Evolutionary conservation across 1,140 invertebrate genomes (phyloP).

Genomic region (Drosophila sechellia): DNA sequence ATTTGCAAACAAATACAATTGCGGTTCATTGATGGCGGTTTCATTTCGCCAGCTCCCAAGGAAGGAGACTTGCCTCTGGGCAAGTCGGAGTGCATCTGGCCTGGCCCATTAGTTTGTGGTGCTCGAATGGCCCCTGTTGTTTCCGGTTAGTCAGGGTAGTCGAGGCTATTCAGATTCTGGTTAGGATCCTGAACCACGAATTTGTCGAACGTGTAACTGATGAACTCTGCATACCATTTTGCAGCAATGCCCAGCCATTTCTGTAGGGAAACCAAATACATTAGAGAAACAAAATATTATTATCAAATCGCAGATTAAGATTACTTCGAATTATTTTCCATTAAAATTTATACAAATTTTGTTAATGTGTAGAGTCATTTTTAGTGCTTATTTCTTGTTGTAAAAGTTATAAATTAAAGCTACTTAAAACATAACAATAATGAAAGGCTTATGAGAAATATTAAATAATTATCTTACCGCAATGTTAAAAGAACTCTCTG

Average conservation of each 20-base stretch:
- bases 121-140: background rate
- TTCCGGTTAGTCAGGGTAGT: background rate
- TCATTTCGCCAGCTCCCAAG: conserved; percentile 47
- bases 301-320: too few species aligned
- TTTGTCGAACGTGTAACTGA: conserved; percentile 43
- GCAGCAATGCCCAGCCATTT: conserved; percentile 41
- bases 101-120: conserved; percentile 60
- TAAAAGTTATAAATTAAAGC: too few species aligned
- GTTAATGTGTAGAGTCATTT: too few species aligned
- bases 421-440: too few species aligned
- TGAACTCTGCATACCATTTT: conserved; percentile 53
- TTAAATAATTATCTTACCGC: conserved; percentile 16
- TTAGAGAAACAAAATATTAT: background rate
- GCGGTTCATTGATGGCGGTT: conserved; percentile 82
- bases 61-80: conserved; percentile 6
- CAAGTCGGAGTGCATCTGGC: conserved; percentile 12
- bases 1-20: conserved; percentile 84
- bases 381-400: too few species aligned
- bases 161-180: conserved; percentile 21
- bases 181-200: conserved; percentile 21
- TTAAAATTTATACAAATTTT: too few species aligned
- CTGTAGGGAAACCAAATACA: conserved; percentile 3
- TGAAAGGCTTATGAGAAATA: too few species aligned
- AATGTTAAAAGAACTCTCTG: conserved; percentile 24
- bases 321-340: too few species aligned